Evolutionary conservation across 2,797 vertebrate species (phyloP), one percentile per base, ranked within the genome.

Genomic region (Moxostoma hubbsi): DNA sequence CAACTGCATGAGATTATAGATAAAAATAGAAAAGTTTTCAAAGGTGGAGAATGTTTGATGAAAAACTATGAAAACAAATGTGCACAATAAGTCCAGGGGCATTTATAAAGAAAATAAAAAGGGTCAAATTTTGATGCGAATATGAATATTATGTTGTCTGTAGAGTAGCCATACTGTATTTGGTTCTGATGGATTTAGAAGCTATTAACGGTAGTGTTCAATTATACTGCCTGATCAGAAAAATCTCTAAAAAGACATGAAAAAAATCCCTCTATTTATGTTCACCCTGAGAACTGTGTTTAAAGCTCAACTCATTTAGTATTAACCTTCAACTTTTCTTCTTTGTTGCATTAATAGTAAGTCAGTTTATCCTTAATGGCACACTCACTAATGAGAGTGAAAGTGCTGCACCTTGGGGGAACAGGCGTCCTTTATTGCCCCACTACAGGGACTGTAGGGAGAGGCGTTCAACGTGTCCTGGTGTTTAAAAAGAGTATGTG

Each of bases 321-420:
- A 66, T 72, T 51, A 80, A 81, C 59, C 57, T 83, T 83, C 79
- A 73, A 43, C 74, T 81, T 83, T 70, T 50, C 70, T 79, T 53
- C 72, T 81, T 81, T 79, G 76, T 79, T 85, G 67, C 84, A 70
- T 75, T 81, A 67, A 73, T 71, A 82, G 72, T 77, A 82, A 80
- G 70, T 76, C 61, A 72, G 55, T 66, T 80, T 76, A 76, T 68
- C 45, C 47, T 70, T 71, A 79, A 77, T 71, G 76, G 67, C 74
- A 78, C 13, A 59, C 75, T 45, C 73, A 47, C 63, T 85, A 85
- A 85, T 82, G 68, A 83, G 73, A 82, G 76, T 71, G 55, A 82
- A 77, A 72, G 46, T 59, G 36, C 54, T 46, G 57, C 50, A 74
- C 74, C 82, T 69, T 45, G 62, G 55, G 73, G 82, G 43, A 12